Base-by-base conservation (phyloP, 2,888 invertebrate genomes). In the Lampropteryx suffumata region DNA sequence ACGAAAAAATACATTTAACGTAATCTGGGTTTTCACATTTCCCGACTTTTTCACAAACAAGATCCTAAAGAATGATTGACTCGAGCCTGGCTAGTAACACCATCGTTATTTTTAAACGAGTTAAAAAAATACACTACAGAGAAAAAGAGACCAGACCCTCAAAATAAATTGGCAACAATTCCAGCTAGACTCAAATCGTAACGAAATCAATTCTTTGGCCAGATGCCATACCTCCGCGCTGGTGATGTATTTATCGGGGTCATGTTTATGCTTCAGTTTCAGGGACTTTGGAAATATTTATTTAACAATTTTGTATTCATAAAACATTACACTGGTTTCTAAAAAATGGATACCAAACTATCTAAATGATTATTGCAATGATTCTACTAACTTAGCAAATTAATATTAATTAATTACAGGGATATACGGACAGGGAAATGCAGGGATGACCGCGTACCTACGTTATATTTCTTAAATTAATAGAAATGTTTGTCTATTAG, bases 401-500 rank as follows among this genome's bases (percentile, higher is more conserved):
- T n/a, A n/a, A n/a, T n/a, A n/a, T n/a, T n/a, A n/a, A n/a, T n/a
- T n/a, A n/a, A n/a, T n/a, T n/a, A n/a, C n/a, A n/a, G n/a, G n/a
- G n/a, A n/a, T n/a, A n/a, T n/a, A n/a, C n/a, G n/a, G n/a, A n/a
- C n/a, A n/a, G n/a, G n/a, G n/a, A n/a, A n/a, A n/a, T n/a, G n/a
- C n/a, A n/a, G n/a, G n/a, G n/a, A n/a, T n/a, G n/a, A n/a, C n/a
- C n/a, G n/a, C n/a, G n/a, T n/a, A n/a, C n/a, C n/a, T n/a, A n/a
- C 4, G 4, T 17, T 17, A 24, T 24, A 7, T 24, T 24, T 6
- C 24, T 24, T 7, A 6, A 24, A 24, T 24, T 24, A 7, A 1
- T 24, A 2, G 1, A 24, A 24, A 4, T 24, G 7, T 51, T 11
- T 21, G 21, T 48, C 45, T 40, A 35, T 50, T 69, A 97, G 97